These are phyloP conservation scores for Achroia grisella DNA, from an alignment of 1,140 invertebrate species.

Conservation along the genomic window DNA sequence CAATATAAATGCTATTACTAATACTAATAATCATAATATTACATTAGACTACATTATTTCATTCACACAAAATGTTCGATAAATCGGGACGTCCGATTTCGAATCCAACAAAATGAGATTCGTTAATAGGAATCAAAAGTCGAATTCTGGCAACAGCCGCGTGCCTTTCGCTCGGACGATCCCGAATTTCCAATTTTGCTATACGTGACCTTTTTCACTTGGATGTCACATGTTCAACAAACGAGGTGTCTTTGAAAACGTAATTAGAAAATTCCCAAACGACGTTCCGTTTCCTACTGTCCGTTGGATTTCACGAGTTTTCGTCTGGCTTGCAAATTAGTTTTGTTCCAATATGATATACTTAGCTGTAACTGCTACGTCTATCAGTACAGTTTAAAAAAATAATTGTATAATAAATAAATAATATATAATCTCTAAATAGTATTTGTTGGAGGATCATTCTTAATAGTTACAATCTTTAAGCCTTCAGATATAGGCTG, in stretches of 20 bases:
- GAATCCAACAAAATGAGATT: constrained; percentile 35
- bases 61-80: no score
- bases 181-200: constrained; percentile 49
- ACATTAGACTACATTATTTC: no score
- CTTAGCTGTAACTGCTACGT: constrained; percentile 4
- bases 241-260: constrained; percentile 71
- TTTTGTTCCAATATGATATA: constrained; percentile 38
- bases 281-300: constrained; percentile 45
- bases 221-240: constrained; percentile 62
- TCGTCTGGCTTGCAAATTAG: constrained; percentile 52
- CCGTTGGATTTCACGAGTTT: constrained; percentile 37
- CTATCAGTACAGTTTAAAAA: no score
- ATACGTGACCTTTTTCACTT: constrained; percentile 66
- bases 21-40: no score
- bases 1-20: no score
- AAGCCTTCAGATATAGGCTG: no score
- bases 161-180: constrained; percentile 18
- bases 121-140: constrained; percentile 45
- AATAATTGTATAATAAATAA: no score
- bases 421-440: no score
- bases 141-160: constrained; percentile 32
- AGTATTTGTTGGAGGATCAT: no score
- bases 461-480: no score
- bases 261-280: constrained; percentile 72
- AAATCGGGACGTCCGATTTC: not conserved